phyloP scores from a whole-genome alignment of 2,888 invertebrate species.

The Biston betularia region DNA sequence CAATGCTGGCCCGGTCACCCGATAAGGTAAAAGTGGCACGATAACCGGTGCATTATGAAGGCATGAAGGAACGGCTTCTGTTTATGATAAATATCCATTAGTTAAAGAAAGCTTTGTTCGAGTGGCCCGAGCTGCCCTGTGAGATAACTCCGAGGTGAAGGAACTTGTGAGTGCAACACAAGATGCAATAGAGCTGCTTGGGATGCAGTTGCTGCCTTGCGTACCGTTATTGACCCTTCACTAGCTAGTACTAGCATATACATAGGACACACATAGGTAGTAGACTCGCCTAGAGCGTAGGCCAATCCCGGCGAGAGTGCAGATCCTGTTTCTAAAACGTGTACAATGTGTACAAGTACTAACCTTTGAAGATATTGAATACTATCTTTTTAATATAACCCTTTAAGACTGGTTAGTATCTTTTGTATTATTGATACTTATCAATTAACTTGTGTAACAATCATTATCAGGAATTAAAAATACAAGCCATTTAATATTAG shows the following conservation, averaged over 20 bases:
- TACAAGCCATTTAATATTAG: slow-evolving; percentile 15
- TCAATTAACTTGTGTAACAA: slow-evolving; percentile 33
- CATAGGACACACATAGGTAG: slow-evolving; percentile 35
- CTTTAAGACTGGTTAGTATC: neutral
- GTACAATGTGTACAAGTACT: slow-evolving; percentile 17
- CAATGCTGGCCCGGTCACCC: slow-evolving; percentile 72
- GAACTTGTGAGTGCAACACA: slow-evolving; percentile 64
- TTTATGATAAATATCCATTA: slow-evolving; percentile 59
- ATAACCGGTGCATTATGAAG: slow-evolving; percentile 75
- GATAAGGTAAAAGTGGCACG: slow-evolving; percentile 70
- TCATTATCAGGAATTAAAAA: slow-evolving; percentile 19
- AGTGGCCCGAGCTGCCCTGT: slow-evolving; percentile 52
- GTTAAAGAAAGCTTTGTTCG: slow-evolving; percentile 53
- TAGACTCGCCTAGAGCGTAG: slow-evolving; percentile 38
- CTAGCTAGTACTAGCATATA: slow-evolving; percentile 39
- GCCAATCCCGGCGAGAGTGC: slow-evolving; percentile 36
- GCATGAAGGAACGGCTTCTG: slow-evolving; percentile 56
- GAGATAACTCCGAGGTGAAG: slow-evolving; percentile 67
- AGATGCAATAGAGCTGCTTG: slow-evolving; percentile 73
- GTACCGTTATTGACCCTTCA: slow-evolving; percentile 78
- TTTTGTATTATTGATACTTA: neutral
- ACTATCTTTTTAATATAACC: slow-evolving; percentile 10
- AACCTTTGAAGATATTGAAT: slow-evolving; percentile 1
- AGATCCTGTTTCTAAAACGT: slow-evolving; percentile 31
- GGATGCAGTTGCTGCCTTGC: slow-evolving; percentile 68